Conservation (phyloP, 2,113 vertebrate species). For the Phyllostomus hastatus region DNA sequence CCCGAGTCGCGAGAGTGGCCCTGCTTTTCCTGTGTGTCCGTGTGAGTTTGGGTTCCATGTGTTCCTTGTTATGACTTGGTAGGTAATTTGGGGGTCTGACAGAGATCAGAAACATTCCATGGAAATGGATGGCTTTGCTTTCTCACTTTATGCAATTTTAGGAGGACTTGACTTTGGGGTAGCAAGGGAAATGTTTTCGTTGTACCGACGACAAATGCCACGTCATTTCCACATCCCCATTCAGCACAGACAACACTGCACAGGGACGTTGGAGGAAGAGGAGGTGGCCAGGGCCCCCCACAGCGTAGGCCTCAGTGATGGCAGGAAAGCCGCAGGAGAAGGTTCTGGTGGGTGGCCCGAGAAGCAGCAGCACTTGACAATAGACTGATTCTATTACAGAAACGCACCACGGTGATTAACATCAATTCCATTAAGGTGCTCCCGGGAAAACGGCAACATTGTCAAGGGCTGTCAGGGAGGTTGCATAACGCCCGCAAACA, state of each 20-base stretch:
- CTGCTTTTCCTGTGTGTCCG: not conserved
- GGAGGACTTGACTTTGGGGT: no score
- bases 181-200: not conserved
- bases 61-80: not conserved
- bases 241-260: not conserved
- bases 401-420: constrained; percentile 49
- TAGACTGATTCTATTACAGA: not conserved
- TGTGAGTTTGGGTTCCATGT: not conserved
- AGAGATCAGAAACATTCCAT: not conserved
- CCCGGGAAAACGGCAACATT: not conserved
- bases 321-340: not conserved
- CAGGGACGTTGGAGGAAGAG: fast-evolving
- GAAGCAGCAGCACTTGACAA: not conserved
- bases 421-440: constrained; percentile 11
- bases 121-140: not conserved
- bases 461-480: not conserved
- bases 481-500: not conserved
- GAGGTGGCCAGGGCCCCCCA: not conserved
- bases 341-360: fast-evolving
- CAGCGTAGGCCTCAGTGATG: not conserved
- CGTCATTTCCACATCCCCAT: not conserved
- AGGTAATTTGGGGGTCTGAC: not conserved
- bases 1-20: not conserved
- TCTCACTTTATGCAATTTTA: not conserved
- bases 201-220: not conserved